Evolutionary conservation across 2,888 invertebrate species (phyloP).

Genomic region (Ecliptopera silaceata): DNA sequence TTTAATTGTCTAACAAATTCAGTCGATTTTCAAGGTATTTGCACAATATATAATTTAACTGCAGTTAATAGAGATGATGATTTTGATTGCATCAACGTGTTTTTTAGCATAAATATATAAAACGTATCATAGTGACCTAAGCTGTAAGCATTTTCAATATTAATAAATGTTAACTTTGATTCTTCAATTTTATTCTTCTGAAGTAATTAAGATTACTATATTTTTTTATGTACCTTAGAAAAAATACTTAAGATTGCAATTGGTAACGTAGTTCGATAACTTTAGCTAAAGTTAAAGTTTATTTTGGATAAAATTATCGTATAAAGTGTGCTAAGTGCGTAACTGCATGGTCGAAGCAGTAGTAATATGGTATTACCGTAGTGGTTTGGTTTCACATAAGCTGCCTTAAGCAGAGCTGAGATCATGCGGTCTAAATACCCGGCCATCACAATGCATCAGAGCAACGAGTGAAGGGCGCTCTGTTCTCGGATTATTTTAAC

Average conservation of each 20-base stretch:
- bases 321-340: slow-evolving; percentile 6
- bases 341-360: slow-evolving; percentile 10
- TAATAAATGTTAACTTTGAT: too few species aligned
- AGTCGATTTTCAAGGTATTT: slow-evolving; percentile 5
- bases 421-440: slow-evolving; percentile 75
- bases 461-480: slow-evolving; percentile 77
- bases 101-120: too few species aligned
- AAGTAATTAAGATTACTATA: too few species aligned
- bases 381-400: slow-evolving; percentile 55
- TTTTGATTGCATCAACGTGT: neutral
- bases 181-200: too few species aligned
- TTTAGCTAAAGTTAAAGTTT: neutral
- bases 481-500: slow-evolving; percentile 81
- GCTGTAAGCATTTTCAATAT: too few species aligned
- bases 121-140: too few species aligned
- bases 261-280: neutral
- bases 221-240: too few species aligned
- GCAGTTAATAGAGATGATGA: neutral
- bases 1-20: slow-evolving; percentile 28
- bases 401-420: slow-evolving; percentile 55
- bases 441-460: slow-evolving; percentile 80
- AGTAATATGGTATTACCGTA: slow-evolving; percentile 24
- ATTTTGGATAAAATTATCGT: neutral
- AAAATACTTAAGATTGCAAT: neutral
- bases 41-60: slow-evolving; percentile 15